These are phyloP conservation scores for Cochlearius cochlearius DNA, from an alignment of 2,113 vertebrate genomes.

Conservation along the genomic window DNA sequence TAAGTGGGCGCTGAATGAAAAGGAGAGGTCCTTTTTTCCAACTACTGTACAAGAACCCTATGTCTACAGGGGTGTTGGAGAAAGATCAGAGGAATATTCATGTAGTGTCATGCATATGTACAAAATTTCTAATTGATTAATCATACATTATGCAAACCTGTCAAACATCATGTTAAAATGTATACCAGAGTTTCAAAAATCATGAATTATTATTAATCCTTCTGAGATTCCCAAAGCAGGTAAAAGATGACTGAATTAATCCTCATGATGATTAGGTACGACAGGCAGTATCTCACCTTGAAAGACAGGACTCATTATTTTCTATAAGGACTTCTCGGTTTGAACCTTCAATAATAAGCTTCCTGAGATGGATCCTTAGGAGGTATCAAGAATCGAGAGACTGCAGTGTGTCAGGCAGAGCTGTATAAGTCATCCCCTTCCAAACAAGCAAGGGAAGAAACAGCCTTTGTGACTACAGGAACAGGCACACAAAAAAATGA, in stretches of 20 bases:
- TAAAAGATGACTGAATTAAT: constrained; percentile 10
- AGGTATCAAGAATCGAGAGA: not conserved
- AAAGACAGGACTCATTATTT: not conserved
- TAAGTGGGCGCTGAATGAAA: not conserved
- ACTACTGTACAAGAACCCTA: not conserved
- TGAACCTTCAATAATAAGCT: not conserved
- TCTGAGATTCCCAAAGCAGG: not conserved
- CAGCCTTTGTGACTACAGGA: not conserved
- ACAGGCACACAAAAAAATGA: not conserved
- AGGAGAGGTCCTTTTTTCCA: not conserved
- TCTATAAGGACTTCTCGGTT: not conserved
- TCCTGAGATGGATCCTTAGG: not conserved
- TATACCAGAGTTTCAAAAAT: not conserved
- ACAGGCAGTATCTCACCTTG: not conserved
- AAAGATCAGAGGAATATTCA: constrained; percentile 49
- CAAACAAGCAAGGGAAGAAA: not conserved
- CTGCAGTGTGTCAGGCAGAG: not conserved
- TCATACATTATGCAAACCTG: not conserved
- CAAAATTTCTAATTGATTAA: constrained; percentile 53
- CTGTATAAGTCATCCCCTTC: not conserved
- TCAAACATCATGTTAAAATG: constrained; percentile 30
- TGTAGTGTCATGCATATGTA: constrained; percentile 22
- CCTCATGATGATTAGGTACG: not conserved
- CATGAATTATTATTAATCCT: constrained; percentile 25
- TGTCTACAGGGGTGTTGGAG: constrained; percentile 38